Conservation (phyloP, 2,113 vertebrate genomes). For the Galbula dea region DNA sequence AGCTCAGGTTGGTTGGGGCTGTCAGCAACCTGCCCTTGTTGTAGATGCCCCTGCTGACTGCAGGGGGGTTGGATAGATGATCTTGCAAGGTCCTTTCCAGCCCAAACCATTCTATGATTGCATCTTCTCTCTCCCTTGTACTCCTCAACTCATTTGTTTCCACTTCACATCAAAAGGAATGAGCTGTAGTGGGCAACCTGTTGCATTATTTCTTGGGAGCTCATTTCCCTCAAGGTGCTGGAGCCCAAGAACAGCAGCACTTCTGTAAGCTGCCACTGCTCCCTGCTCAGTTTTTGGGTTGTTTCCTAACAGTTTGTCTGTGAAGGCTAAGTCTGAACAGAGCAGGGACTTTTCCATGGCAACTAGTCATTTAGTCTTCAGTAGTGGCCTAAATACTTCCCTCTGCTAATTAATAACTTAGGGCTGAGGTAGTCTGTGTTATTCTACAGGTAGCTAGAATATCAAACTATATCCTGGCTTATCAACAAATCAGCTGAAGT, state of each 20-base stretch:
- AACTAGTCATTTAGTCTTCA: background rate
- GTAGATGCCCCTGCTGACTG: background rate
- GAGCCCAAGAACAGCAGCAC: background rate
- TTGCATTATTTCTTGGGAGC: background rate
- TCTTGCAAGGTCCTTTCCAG: background rate
- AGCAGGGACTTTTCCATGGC: background rate
- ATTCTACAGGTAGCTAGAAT: background rate
- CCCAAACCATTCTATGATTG: background rate
- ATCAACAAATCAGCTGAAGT: background rate
- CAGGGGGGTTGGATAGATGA: background rate
- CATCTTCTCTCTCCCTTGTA: background rate
- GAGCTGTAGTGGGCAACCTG: background rate
- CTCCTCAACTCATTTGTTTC: background rate
- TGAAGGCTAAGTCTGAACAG: background rate
- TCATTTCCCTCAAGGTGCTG: background rate
- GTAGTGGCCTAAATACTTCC: background rate
- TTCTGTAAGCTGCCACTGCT: background rate
- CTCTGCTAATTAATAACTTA: background rate
- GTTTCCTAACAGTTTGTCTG: background rate
- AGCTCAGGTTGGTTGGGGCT: background rate
- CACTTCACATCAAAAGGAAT: background rate
- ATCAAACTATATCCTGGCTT: background rate
- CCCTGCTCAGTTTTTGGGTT: background rate
- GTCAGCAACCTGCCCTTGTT: background rate
- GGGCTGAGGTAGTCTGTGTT: background rate